Base-by-base conservation (phyloP, 2,888 invertebrate species). In the Linnaemya tessellans region DNA sequence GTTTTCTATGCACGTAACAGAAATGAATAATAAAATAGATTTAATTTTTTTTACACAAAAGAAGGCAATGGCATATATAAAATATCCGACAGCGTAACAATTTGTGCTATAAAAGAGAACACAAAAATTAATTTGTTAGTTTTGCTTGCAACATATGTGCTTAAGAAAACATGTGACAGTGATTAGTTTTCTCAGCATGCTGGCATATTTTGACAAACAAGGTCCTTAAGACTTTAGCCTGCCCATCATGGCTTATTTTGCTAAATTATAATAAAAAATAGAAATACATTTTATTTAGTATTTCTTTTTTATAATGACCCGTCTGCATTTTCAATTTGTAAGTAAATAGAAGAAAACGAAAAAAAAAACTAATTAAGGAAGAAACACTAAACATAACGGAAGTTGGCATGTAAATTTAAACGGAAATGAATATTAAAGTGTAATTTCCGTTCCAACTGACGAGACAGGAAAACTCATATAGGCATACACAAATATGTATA, bases 351-450 rank as follows among this genome's bases (percentile, higher is more conserved):
- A 38, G 35, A 38, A 54, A 5, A 30, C 30, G 30, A 30, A 30
- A 30, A 5, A 30, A 54, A 60, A 60, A 51, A 62, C 75, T 49
- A 64, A 56, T 30, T 10, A 41, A 60, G 25, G 13, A 49, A 51
- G 51, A 79, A 67, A 43, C 15, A 49, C 13, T 20, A 67, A 56
- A 71, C n/a, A 49, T 65, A 80, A 43, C 68, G 80, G 74, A 84
- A 75, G 80, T 80, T 43, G 70, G 74, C 70, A 82, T 79, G 85
- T 68, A 85, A 79, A 85, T 85, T 70, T 74, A 83, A 82, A 74
- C 70, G 85, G 85, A 85, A 85, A 85, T 85, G 78, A 82, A 79
- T 85, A 82, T 82, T 82, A 70, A 85, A 79, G 85, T 85, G 85
- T 79, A 85, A 82, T 85, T 75, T 85, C 85, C 85, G 85, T 51